Evolutionary conservation across 2,888 invertebrate genomes (phyloP).

Genomic region (Pasiphila rectangulata): DNA sequence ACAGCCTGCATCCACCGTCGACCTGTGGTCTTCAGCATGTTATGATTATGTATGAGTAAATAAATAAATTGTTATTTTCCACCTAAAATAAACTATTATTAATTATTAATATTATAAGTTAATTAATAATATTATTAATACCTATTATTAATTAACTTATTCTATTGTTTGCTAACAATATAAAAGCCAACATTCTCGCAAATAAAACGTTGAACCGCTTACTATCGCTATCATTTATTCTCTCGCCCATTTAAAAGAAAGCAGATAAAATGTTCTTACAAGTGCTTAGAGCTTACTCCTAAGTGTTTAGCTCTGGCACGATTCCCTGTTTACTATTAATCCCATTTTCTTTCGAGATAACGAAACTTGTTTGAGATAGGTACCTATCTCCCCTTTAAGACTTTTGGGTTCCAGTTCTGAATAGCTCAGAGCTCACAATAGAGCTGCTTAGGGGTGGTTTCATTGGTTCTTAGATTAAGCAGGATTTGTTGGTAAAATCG

Average conservation of each 20-base stretch:
- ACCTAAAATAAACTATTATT: too few species aligned
- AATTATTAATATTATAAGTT: too few species aligned
- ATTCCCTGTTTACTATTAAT: constrained; percentile 76
- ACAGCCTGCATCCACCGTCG: too few species aligned
- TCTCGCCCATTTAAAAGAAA: constrained; percentile 35
- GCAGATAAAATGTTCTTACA: constrained; percentile 33
- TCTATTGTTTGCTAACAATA: too few species aligned
- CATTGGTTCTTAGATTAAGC: not conserved
- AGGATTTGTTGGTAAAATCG: not conserved
- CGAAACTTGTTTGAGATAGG: constrained; percentile 81
- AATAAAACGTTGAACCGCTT: constrained; percentile 1
- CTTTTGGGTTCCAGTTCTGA: constrained; percentile 67
- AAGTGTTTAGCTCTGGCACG: constrained; percentile 59
- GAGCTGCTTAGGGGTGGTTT: constrained; percentile 26
- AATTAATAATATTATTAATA: too few species aligned
- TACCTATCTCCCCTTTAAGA: constrained; percentile 66
- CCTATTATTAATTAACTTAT: too few species aligned
- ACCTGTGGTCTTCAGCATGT: too few species aligned
- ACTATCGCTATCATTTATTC: constrained; percentile 10
- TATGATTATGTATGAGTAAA: too few species aligned
- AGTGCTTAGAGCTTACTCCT: constrained; percentile 41
- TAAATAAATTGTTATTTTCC: too few species aligned
- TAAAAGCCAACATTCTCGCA: not conserved
- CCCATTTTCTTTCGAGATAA: constrained; percentile 78
- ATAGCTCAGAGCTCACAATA: constrained; percentile 20